Base-by-base conservation (phyloP, 2,797 vertebrate species). In the Sardinella longiceps region DNA sequence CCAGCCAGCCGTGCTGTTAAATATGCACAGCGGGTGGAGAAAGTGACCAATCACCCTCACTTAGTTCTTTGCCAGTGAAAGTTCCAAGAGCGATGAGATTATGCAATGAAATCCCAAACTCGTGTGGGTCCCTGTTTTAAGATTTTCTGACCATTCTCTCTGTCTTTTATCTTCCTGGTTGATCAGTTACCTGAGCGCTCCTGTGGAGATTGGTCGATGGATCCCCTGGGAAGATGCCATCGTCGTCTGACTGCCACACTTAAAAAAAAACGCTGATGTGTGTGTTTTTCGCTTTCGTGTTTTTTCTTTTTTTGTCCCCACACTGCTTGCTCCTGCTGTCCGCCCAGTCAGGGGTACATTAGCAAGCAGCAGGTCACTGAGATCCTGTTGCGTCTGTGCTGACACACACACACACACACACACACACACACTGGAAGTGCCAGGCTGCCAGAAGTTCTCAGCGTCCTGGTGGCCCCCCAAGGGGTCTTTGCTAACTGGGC, bases 391-490 rank as follows among this genome's bases (percentile, higher is more conserved):
- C 15, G 18, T 39, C 15, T 18, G 5, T 23, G 33, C 82, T 80
- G 28, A 37, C 66, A 83, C 83, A 58, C 74, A 81, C 25, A 81
- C 25, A 83, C 51, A 66, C 50, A 81, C 80, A 85, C 23, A 23
- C 56, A 60, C 37, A 60, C 66, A 58, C 66, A 85, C 83, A 10
- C 33, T 23, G 70, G 28, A 85, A 85, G 83, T 88, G 87, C 77
- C 81, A 87, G 82, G 80, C 70, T 86, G 81, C 87, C 81, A 86
- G 33, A 23, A 82, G 82, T 60, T 56, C 74, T 87, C 81, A 70
- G 50, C 48, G 66, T 84, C 33, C 70, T 50, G 60, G 81, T 12
- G n/a, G 82, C 30, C 23, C 80, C 85, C 81, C 85, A 81, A 58
- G 39, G 28, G 45, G 45, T 50, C 63, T 18, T 58, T 56, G 48